Evolutionary conservation across 2,888 invertebrate species (phyloP).

Genomic region (Eupithecia subumbrata): DNA sequence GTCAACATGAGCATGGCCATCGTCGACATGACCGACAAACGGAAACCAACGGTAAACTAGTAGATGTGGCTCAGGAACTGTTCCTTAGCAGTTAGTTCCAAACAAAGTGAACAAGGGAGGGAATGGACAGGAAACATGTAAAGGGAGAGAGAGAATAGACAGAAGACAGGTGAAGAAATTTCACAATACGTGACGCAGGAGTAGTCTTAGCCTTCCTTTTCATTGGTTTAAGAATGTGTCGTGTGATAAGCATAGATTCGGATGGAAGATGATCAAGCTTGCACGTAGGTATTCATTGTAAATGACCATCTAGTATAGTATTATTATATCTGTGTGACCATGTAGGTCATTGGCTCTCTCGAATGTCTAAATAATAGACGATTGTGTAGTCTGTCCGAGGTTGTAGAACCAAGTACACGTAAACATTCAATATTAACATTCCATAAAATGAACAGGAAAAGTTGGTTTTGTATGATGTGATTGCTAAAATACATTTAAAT

Average conservation of each 20-base stretch:
- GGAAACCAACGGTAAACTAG: conserved; percentile 15
- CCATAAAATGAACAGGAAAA: too few relatives aligned
- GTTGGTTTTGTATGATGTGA: background rate
- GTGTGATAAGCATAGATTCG: background rate
- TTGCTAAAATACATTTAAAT: background rate
- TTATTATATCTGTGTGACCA: too few relatives aligned
- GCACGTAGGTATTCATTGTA: too few relatives aligned
- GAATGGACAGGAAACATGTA: background rate
- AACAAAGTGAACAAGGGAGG: background rate
- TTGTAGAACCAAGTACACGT: background rate
- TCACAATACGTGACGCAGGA: background rate
- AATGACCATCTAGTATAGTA: background rate
- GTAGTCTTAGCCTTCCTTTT: too few relatives aligned
- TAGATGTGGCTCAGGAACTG: background rate
- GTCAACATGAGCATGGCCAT: conserved; percentile 86
- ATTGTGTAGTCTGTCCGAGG: background rate
- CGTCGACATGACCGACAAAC: conserved; percentile 84
- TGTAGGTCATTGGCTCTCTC: background rate
- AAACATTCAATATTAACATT: too few relatives aligned
- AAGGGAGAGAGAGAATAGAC: too few relatives aligned
- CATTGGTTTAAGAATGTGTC: too few relatives aligned
- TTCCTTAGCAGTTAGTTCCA: too few relatives aligned
- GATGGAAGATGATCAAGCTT: background rate
- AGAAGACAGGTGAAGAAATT: background rate
- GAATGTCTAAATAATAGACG: background rate